These are phyloP conservation scores for Lordiphosa clarofinis DNA, from an alignment of 1,140 invertebrate genomes.

Conservation along the genomic window DNA sequence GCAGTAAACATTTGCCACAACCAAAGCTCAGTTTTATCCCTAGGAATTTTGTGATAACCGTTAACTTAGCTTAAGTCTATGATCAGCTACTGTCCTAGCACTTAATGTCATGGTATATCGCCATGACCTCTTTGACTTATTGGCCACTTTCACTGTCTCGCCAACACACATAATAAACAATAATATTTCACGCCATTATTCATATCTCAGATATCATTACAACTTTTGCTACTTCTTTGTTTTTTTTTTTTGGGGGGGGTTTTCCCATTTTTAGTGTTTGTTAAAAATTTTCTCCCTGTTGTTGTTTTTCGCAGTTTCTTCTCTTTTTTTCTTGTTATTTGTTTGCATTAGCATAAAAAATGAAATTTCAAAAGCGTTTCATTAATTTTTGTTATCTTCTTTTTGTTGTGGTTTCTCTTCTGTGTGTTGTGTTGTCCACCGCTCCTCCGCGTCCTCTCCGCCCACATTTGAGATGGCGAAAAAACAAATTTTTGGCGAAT, in stretches of 20 bases:
- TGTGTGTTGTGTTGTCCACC: constrained; percentile 22
- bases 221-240: constrained; percentile 21
- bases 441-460: constrained; percentile 10
- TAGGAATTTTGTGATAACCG: too few species aligned
- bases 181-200: not conserved
- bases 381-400: constrained; percentile 50
- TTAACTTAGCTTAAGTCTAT: too few species aligned
- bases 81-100: too few species aligned
- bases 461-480: constrained; percentile 6
- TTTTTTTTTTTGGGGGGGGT: constrained; percentile 26
- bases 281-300: constrained; percentile 24
- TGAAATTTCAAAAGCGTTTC: constrained; percentile 62
- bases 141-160: constrained; percentile 42
- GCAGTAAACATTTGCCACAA: too few species aligned
- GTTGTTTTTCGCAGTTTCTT: constrained; percentile 24
- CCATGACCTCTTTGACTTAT: constrained; percentile 36
- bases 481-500: constrained; percentile 35
- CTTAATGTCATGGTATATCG: constrained; percentile 7
- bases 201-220: constrained; percentile 48
- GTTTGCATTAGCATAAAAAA: constrained; percentile 54
- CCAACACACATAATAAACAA: constrained; percentile 6
- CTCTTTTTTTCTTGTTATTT: constrained; percentile 30
- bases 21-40: too few species aligned
- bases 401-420: constrained; percentile 21
- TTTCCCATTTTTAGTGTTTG: constrained; percentile 28